Evolutionary conservation across 2,888 invertebrate species (phyloP).

Genomic region (Cosmia trapezina): DNA sequence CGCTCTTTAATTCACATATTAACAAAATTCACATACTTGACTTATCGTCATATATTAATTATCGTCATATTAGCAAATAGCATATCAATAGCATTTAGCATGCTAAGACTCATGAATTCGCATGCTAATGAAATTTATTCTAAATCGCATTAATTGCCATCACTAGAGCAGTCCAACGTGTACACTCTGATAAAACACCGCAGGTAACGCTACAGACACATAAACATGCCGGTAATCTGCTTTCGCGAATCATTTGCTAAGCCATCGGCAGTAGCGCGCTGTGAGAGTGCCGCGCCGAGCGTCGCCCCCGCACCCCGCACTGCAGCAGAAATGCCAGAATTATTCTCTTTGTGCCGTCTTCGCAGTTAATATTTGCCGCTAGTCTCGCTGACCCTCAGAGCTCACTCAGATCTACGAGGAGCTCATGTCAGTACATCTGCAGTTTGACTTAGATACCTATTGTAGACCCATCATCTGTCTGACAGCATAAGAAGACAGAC

Average conservation of each 20-base stretch:
- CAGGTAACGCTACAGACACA: background rate
- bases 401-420: background rate
- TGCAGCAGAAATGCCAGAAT: constrained; percentile 20
- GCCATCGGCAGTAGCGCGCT: constrained; percentile 11
- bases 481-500: too few species aligned
- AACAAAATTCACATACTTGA: too few species aligned
- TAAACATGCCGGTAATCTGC: background rate
- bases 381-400: background rate
- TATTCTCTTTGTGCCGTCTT: constrained; percentile 32
- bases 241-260: constrained; percentile 17
- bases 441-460: too few species aligned
- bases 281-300: constrained; percentile 10
- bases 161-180: background rate
- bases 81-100: too few species aligned
- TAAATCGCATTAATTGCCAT: too few species aligned
- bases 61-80: too few species aligned
- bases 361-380: constrained; percentile 8
- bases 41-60: too few species aligned
- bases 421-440: too few species aligned
- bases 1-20: too few species aligned
- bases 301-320: constrained; percentile 2
- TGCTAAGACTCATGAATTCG: too few species aligned
- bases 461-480: too few species aligned
- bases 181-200: background rate
- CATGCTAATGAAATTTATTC: too few species aligned